Percentiles rank a stretch among this genome's conserved stretches.
Evolutionary conservation across 2,113 vertebrate genomes (phyloP).

Genomic region (Notiomystis cincta): DNA sequence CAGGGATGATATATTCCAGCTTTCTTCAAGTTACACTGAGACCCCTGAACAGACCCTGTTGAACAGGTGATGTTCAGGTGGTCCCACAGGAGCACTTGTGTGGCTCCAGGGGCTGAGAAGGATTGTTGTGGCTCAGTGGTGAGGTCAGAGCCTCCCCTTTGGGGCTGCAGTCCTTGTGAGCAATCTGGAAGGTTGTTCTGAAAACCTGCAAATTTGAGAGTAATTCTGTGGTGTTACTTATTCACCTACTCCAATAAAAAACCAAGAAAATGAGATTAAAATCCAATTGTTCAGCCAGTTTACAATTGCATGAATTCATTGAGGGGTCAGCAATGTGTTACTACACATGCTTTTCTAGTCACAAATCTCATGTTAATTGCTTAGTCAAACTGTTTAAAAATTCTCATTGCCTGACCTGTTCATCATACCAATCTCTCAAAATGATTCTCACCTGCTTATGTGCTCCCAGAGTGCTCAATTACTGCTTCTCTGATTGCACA

Average conservation of each 20-base stretch:
- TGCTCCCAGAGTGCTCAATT: constrained; percentile 1
- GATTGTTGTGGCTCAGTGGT: background rate
- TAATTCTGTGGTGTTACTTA: background rate
- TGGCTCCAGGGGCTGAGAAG: background rate
- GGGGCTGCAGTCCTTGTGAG: background rate
- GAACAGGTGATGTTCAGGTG: background rate
- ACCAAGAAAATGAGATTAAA: background rate
- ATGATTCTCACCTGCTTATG: background rate
- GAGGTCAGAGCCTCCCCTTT: background rate
- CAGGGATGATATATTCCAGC: background rate
- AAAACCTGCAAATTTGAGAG: background rate
- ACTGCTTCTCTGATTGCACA: background rate
- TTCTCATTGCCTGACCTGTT: background rate
- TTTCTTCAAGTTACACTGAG: background rate
- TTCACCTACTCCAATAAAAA: background rate
- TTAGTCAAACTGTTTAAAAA: background rate
- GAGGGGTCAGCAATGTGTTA: background rate
- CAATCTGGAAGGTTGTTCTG: background rate
- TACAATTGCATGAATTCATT: background rate
- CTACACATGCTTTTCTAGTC: background rate
- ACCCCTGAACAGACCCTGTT: background rate
- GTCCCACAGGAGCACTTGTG: background rate
- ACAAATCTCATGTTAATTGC: background rate
- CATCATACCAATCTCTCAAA: background rate
- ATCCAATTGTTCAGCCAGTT: background rate